A percentile compares a stretch with the other conserved stretches of the same genome.
phyloP scores from a whole-genome alignment of 1,140 invertebrate genomes.

The Macrotrachela quadricornifera region DNA sequence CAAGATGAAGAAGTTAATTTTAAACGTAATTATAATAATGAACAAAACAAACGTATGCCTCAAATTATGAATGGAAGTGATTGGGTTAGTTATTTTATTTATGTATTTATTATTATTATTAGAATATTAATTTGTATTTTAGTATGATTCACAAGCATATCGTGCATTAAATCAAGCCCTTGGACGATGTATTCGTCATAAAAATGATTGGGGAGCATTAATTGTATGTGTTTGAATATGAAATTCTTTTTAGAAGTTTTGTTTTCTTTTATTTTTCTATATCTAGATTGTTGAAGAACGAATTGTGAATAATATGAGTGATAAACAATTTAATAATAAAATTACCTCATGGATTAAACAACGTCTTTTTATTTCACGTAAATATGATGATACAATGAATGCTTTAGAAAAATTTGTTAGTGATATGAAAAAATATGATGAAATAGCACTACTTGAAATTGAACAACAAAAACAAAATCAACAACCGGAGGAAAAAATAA shows the following conservation, averaged over 20 bases:
- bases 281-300: neutral
- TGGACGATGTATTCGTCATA: conserved; percentile 45
- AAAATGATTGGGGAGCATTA: conserved; percentile 16
- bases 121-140: conserved; percentile 42
- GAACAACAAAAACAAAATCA: too few relatives aligned
- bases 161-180: conserved; percentile 35
- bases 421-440: neutral
- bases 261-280: neutral
- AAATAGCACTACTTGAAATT: too few relatives aligned
- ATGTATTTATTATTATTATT: neutral
- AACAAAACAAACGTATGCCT: conserved; percentile 14
- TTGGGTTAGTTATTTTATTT: conserved; percentile 10
- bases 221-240: neutral
- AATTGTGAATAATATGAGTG: neutral
- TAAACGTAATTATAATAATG: conserved; percentile 47
- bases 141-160: conserved; percentile 51
- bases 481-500: too few relatives aligned
- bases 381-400: neutral
- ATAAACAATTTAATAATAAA: neutral
- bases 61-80: conserved; percentile 1
- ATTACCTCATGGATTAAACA: conserved; percentile 4
- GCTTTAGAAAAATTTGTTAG: conserved; percentile 5
- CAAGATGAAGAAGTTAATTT: conserved; percentile 40
- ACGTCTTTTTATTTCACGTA: neutral
- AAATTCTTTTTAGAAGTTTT: neutral